Evolutionary conservation across 2,113 vertebrate genomes (phyloP), one percentile per base, ranked within the genome.

Genomic region (Clarias gariepinus): DNA sequence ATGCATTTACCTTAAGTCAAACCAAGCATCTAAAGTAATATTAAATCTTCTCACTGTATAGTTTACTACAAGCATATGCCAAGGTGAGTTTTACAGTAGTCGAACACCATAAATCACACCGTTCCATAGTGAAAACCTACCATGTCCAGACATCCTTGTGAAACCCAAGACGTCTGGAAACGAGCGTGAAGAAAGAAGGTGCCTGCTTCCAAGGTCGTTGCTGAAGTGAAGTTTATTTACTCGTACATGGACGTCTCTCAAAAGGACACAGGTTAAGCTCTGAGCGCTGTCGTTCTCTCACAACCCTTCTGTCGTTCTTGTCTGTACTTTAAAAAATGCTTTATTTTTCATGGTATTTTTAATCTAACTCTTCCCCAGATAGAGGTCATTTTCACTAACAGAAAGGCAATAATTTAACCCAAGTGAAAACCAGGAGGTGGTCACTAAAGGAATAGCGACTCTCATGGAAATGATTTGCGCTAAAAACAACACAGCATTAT

Each of bases 401-500:
- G 18, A 97, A 97, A 96, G 96, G 91, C 95, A 95, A 96, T 95
- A 95, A 97, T 96, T 89, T 96, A 94, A 96, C 95, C 94, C 94
- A 87, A 83, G 92, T 93, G 92, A 89, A 87, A 88, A 66, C 25
- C 12, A n/a, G 73, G 41, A 66, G 25, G 88, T 85, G 33, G 60
- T 64, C 11, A 15, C n/a, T 61, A 36, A 64, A 80, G 25, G 79
- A 52, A 83, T 95, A 94, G 92, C 93, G 93, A 96, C 96, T 96
- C 95, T 95, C 96, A 61, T 97, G 97, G 96, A 98, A 97, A 95
- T 97, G 96, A 97, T 98, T 98, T 97, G 94, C 96, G 94, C 95
- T 96, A 96, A 96, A 96, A 97, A 97, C 96, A 97, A 97, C 96
- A 97, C 95, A 94, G 96, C 95, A 96, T 97, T 97, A 96, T 95